These are phyloP conservation scores for Lasioglossum malachurum DNA, from an alignment of 2,888 invertebrate species.

Conservation along the genomic window DNA sequence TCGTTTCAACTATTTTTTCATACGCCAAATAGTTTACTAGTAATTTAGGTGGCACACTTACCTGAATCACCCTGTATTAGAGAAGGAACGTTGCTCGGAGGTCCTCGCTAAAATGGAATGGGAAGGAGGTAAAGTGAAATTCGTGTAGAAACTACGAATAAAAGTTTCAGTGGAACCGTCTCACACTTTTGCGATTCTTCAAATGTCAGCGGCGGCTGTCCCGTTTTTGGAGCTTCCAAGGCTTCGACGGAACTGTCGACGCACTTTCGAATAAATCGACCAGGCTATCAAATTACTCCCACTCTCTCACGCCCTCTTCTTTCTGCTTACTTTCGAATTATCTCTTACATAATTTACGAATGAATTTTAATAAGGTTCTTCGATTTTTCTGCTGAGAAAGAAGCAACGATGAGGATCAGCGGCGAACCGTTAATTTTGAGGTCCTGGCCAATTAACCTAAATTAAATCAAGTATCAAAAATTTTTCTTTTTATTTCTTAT, in stretches of 20 bases:
- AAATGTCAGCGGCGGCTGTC: conserved; percentile 9
- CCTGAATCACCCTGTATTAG: background rate
- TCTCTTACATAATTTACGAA: background rate
- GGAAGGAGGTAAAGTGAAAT: conserved; percentile 12
- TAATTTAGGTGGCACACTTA: no score
- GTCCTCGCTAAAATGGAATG: no score
- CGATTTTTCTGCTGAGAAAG: background rate
- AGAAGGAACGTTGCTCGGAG: background rate
- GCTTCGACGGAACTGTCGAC: background rate
- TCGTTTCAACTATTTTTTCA: no score
- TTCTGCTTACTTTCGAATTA: conserved; percentile 8
- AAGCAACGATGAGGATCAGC: background rate
- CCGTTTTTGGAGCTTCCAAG: conserved; percentile 14
- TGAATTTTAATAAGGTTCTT: background rate
- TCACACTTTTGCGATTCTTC: background rate
- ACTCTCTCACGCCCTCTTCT: background rate
- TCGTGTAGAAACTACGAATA: background rate
- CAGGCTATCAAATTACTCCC: background rate
- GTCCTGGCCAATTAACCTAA: no score
- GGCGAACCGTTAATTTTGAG: no score
- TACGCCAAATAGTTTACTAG: no score
- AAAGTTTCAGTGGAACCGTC: background rate
- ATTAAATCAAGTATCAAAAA: no score
- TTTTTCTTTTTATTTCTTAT: no score
- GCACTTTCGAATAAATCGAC: conserved; percentile 5